Evolutionary conservation across 1,140 invertebrate species (phyloP).

Genomic region (Atta colombica): DNA sequence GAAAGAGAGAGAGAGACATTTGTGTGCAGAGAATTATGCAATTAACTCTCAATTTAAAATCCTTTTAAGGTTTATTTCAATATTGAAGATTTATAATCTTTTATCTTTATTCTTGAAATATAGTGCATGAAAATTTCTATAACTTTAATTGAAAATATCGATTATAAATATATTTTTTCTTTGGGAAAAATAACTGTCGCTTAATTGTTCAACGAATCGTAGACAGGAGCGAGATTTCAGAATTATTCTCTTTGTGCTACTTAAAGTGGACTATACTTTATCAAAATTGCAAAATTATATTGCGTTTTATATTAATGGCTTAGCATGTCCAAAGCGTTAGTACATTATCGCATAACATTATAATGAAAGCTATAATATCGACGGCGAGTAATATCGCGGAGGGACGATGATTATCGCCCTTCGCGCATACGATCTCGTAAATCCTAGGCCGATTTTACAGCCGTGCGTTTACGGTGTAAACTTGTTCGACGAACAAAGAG

Average conservation of each 20-base stretch:
- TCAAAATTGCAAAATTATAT: neutral
- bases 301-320: neutral
- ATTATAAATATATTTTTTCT: neutral
- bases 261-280: neutral
- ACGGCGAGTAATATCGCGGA: conserved; percentile 1
- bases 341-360: neutral
- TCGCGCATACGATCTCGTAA: conserved; percentile 45
- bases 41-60: conserved; percentile 11
- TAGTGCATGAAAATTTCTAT: neutral
- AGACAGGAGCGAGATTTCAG: neutral
- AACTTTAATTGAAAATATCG: neutral
- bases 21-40: neutral
- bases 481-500: conserved; percentile 47
- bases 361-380: neutral
- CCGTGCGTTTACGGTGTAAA: conserved; percentile 10
- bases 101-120: neutral
- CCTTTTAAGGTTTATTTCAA: neutral
- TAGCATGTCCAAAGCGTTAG: neutral
- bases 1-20: neutral
- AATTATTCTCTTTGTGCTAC: neutral
- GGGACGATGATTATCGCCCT: neutral
- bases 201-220: neutral
- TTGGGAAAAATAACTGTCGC: neutral
- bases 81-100: neutral
- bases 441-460: conserved; percentile 58